Conservation (phyloP, 1,140 invertebrate genomes). For the Drosophila bocqueti region DNA sequence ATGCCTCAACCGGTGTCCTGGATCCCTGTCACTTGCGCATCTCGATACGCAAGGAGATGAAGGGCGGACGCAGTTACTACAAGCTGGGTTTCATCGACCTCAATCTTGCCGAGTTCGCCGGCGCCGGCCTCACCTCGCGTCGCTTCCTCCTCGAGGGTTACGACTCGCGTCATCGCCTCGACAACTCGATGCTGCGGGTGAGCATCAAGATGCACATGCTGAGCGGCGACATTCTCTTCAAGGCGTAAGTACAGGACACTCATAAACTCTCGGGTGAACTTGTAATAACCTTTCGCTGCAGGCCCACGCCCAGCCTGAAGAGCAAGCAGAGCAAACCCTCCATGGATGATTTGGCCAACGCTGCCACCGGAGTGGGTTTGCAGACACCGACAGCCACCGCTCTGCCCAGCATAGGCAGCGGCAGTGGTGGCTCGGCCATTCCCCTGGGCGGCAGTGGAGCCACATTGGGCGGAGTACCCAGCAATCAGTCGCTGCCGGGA, state of each 20-base stretch:
- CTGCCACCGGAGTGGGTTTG: slow-evolving; percentile 83
- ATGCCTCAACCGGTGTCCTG: slow-evolving; percentile 96
- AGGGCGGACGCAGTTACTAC: slow-evolving; percentile 95
- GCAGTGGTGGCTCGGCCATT: slow-evolving; percentile 61
- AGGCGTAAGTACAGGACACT: slow-evolving; percentile 91
- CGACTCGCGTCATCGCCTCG: slow-evolving; percentile 94
- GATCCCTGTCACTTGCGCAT: slow-evolving; percentile 96
- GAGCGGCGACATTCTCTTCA: slow-evolving; percentile 98
- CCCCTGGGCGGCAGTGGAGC: slow-evolving; percentile 85
- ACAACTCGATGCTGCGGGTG: slow-evolving; percentile 97
- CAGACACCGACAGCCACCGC: slow-evolving; percentile 77
- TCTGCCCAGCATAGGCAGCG: slow-evolving; percentile 63
- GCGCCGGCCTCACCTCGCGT: slow-evolving; percentile 93
- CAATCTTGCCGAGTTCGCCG: slow-evolving; percentile 98
- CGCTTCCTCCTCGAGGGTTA: slow-evolving; percentile 97
- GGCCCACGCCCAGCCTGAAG: slow-evolving; percentile 89
- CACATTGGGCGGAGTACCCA: slow-evolving; percentile 65
- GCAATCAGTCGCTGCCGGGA: slow-evolving; percentile 54
- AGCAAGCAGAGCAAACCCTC: slow-evolving; percentile 86
- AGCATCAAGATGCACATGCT: slow-evolving; percentile 97
- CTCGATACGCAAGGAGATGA: slow-evolving; percentile 97
- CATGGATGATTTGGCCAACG: slow-evolving; percentile 72
- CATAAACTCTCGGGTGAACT: not conserved
- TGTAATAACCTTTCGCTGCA: slow-evolving; percentile 72
- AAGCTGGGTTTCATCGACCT: slow-evolving; percentile 98